A percentile compares a stretch with the other conserved stretches of the same genome.
These are phyloP conservation scores for Coenonympha arcania DNA, from an alignment of 2,888 invertebrate species.

Conservation along the genomic window DNA sequence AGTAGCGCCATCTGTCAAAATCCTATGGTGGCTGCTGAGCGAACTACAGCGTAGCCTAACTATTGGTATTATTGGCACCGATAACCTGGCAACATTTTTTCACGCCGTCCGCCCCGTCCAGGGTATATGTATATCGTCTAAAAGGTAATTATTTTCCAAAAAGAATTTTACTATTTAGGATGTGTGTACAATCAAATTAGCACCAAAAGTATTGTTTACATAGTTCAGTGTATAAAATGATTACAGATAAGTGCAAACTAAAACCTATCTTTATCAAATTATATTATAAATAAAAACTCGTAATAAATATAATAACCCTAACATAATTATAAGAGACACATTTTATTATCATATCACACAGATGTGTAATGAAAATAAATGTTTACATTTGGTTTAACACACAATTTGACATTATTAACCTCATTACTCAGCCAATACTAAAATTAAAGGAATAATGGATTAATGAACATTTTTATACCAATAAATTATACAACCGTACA, in stretches of 20 bases:
- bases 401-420: background rate
- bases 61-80: too few species aligned
- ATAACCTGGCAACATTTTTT: too few species aligned
- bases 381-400: constrained; percentile 1
- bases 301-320: background rate
- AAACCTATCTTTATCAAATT: background rate
- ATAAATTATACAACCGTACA: constrained; percentile 1
- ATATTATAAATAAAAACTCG: background rate
- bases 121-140: too few species aligned
- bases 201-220: too few species aligned
- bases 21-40: too few species aligned
- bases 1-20: too few species aligned
- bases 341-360: background rate
- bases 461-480: background rate
- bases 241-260: constrained; percentile 5
- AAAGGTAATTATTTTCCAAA: too few species aligned
- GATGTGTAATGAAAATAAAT: constrained; percentile 2
- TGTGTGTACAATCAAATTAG: too few species aligned
- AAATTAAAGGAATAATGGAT: background rate
- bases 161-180: too few species aligned
- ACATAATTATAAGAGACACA: background rate
- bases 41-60: too few species aligned
- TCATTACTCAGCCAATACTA: background rate
- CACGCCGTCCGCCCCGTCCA: too few species aligned
- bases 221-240: too few species aligned